Percentiles rank a stretch among this genome's conserved stretches.
These are phyloP conservation scores for Drosophila leonis DNA, from an alignment of 2,888 invertebrate species.

Conservation along the genomic window DNA sequence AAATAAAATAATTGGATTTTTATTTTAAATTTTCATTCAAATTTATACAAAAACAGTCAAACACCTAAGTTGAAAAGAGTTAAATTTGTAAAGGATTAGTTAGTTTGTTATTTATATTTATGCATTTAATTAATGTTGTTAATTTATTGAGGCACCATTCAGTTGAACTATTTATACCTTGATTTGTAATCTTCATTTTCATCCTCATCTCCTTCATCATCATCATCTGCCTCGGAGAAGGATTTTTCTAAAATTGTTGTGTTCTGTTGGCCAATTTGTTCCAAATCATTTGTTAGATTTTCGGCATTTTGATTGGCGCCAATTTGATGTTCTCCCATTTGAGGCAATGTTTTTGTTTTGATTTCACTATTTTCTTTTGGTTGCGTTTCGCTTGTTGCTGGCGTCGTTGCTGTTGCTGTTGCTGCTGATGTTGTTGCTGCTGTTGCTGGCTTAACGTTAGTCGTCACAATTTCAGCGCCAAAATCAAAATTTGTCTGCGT, in stretches of 20 bases:
- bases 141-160: neutral
- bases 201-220: slow-evolving; percentile 58
- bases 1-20: neutral
- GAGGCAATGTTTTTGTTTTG: slow-evolving; percentile 78
- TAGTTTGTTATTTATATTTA: neutral
- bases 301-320: slow-evolving; percentile 64
- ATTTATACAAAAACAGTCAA: neutral
- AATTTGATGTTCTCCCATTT: slow-evolving; percentile 68
- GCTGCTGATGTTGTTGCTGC: slow-evolving; percentile 29
- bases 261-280: slow-evolving; percentile 20
- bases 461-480: slow-evolving; percentile 83
- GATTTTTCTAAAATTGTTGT: slow-evolving; percentile 34
- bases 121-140: neutral
- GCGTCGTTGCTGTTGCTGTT: slow-evolving; percentile 33
- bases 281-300: slow-evolving; percentile 15
- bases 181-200: slow-evolving; percentile 47
- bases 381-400: slow-evolving; percentile 69
- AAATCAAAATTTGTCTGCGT: slow-evolving; percentile 70
- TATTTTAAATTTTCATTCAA: slow-evolving; percentile 1
- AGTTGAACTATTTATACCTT: slow-evolving; percentile 29
- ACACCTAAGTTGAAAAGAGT: neutral
- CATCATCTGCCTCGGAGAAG: slow-evolving; percentile 56
- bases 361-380: slow-evolving; percentile 71
- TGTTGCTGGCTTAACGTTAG: slow-evolving; percentile 58
- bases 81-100: neutral